Base-by-base conservation (phyloP, 2,888 invertebrate genomes). In the Lacanobia wlatinum region DNA sequence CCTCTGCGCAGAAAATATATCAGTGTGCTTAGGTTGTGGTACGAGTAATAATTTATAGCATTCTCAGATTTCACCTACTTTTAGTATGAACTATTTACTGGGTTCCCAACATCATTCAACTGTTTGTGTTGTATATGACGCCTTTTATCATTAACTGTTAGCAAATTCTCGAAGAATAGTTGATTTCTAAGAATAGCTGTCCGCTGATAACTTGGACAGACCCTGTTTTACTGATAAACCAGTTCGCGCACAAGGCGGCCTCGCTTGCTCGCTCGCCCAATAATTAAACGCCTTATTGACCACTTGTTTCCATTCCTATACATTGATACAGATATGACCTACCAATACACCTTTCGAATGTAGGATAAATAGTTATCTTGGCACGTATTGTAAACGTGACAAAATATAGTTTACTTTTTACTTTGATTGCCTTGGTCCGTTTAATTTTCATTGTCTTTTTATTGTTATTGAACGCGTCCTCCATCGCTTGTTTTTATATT, bases 261-360 rank as follows among this genome's bases (percentile, higher is more conserved):
- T 96, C 95, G 95, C 87, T 88, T 87, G 88, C 88, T 88, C 75
- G 88, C 87, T 91, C 93, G 92, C 91, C 89, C 91, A 94, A 94
- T 94, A 94, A 95, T 94, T 94, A 94, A 94, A 92, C 92, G 88
- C 92, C 92, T 92, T 92, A 94, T 94, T 94, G 94, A 90, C 92
- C 91, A 94, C 94, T 95, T 95, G 94, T 90, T 92, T 92, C 88
- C 92, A 92, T 92, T 94, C 90, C 90, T 92, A 87, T 86, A 90
- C 89, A 90, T 92, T 92, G 92, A 91, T 93, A 93, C 91, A 90
- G 91, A 93, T 92, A 88, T 89, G 87, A 91, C 87, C 89, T 88
- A 89, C 88, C 88, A 87, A 82, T 84, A 84, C 85, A 87, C 89
- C 89, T 92, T 93, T 92, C 90, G 89, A 89, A 89, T 87, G 82